phyloP scores from a whole-genome alignment of 1,140 invertebrate genomes.

The Gyrodactylus bullatarudis region DNA sequence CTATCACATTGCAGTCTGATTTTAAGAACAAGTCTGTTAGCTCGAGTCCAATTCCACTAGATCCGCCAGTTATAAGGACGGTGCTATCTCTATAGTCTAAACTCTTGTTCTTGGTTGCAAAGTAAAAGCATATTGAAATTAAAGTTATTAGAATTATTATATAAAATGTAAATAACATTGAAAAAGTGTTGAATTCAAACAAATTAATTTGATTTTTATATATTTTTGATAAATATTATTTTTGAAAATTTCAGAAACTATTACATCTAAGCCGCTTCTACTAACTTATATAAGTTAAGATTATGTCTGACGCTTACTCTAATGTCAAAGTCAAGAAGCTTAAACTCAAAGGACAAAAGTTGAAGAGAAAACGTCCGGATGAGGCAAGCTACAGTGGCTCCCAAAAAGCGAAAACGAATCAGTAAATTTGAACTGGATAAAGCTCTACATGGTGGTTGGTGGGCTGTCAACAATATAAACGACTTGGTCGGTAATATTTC shows the following conservation, averaged over 20 bases:
- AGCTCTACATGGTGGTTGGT: background rate
- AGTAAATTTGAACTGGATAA: background rate
- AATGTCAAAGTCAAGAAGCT: background rate
- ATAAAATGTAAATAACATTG: background rate
- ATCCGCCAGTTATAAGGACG: background rate
- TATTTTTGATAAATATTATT: background rate
- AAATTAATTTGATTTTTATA: background rate
- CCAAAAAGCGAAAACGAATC: background rate
- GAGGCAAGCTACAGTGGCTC: background rate
- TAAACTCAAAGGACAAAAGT: background rate
- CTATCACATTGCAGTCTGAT: background rate
- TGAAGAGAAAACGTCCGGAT: background rate
- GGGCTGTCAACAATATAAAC: background rate
- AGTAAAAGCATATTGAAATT: background rate
- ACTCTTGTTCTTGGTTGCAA: background rate
- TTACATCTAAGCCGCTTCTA: too few species aligned
- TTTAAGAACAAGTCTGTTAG: background rate
- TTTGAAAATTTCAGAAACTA: too few species aligned
- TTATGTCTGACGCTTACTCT: background rate
- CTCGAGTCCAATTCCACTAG: background rate
- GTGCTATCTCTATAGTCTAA: background rate
- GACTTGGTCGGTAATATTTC: background rate
- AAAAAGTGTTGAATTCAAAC: background rate
- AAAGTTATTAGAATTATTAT: background rate
- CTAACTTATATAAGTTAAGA: too few species aligned